Base-by-base conservation (phyloP, 2,888 invertebrate genomes). In the Zaprionus lineosus region DNA sequence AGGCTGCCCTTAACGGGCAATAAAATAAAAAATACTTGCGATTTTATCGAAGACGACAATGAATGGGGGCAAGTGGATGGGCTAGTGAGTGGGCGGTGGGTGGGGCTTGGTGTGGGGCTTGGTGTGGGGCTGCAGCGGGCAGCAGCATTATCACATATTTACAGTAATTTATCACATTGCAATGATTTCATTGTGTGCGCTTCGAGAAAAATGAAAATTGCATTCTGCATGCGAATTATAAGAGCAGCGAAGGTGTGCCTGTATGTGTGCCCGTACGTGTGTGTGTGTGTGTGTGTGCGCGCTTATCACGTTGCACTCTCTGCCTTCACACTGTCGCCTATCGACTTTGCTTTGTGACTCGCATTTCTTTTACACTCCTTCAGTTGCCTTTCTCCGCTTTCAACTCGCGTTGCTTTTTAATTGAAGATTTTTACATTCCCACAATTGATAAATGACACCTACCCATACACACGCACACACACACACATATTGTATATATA, bases 21-120 rank as follows among this genome's bases (percentile, higher is more conserved):
- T 67, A 64, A 68, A 68, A 62, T 19, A 28, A 28, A n/a, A 62
- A 67, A 67, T 44, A 48, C 40, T 51, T 37, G 67, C 46, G 29
- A 60, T 36, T 31, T 29, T 41, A 31, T 44, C 41, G 9, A 11
- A 8, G 8, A 11, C 33, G 16, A 9, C 16, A 33, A 33, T 16
- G 34, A 1, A 36, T 18, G 11, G 8, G 26, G 2, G 1, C 1
- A 3, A 12, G 11, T 11, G 31, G 2, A 7, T 1, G 14, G 16
- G 12, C 0, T 2, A 6, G 0, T 21, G 21, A 7, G 24, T 24
- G 16, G 7, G 15, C 3, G 26, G 7, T 1, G 11, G 12, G 1
- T 3, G 16, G 12, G 7, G 12, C 2, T 11, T 3, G 11, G 11
- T 1, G 6, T 15, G 11, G 21, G 9, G 21, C 21, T 11, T 15